Evolutionary conservation across 2,113 vertebrate genomes (phyloP), one percentile per base, ranked within the genome.

Genomic region (Chionodraco myersi): DNA sequence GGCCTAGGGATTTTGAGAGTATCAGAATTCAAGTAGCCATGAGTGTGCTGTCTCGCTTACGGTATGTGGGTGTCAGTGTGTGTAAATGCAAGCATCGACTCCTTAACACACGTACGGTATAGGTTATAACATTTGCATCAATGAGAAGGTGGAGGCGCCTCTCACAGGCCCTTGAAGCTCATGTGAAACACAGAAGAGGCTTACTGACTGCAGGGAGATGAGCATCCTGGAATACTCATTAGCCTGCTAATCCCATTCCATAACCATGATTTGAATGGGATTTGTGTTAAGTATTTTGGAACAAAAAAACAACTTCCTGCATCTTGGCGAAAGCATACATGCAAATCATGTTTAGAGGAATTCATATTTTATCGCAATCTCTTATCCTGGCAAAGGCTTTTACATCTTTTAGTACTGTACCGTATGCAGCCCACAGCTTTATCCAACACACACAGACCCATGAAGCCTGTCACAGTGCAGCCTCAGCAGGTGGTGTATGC

Each of bases 401-500:
- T 66, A 12, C 12, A 2, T 73, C 14, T 83, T 66, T 10, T 54
- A 75, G 75, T 56, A 47, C 58, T 49, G 41, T 52, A 30, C 44
- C 51, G 53, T 34, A 36, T 13, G 64, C 59, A 86, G 58, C 77
- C 70, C 48, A 60, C 81, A 78, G 36, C 85, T 21, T 16, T 9
- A 79, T 80, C 63, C 52, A 79, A 58, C 57, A 26, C 41, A 73
- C 67, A 77, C 36, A 48, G 60, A 80, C 70, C 79, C 68, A 74
- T 26, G 26, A 63, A 86, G 76, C 58, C 68, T 87, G 75, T 79
- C 82, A 82, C 72, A 48, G 75, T 56, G 67, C 52, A 87, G 83
- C 75, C 70, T 87, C 74, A 79, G 83, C 88, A 92, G 88, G 89
- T 89, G 88, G 91, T 88, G 86, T 72, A 65, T 72, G 36, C 36